Evolutionary conservation across 2,797 vertebrate genomes (phyloP), one percentile per base, ranked within the genome.

Genomic region (Eutrigla gurnardus): DNA sequence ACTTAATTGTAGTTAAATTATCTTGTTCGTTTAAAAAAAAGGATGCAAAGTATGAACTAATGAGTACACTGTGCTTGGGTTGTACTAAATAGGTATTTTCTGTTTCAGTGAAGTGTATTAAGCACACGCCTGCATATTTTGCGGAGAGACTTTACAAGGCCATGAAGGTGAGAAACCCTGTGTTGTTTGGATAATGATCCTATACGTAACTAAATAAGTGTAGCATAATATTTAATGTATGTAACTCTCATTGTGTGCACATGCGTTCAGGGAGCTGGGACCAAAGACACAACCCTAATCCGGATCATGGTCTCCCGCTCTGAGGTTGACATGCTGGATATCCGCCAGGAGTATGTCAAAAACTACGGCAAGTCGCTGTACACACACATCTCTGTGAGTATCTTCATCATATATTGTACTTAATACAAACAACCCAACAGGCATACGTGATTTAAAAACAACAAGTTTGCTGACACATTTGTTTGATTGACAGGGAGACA

Each of bases 221-320:
- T 2, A 61, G 11, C n/a, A 42, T 35, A 11, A 39, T 62, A 43
- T 60, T 46, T 10, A 5, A 42, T 58, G n/a, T 25, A 36, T 49
- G 17, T 37, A 35, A 32, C n/a, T 7, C 5, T 78, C 9, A 10
- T 64, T 60, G 18, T 60, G 32, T 63, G 13, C 76, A 3, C 17
- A 3, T 50, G 8, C 81, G 14, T 53, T 58, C 82, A 99, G 98
- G 98, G 98, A 68, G 91, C 94, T 0, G 98, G 98, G 47, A 99
- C 98, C 0, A 99, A 99, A 86, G 98, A 99, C 89, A 95, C 65
- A 81, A 97, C 97, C 18, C 92, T 99, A 71, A 96, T 98, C 79
- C 96, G 98, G 46, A 96, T 99, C 92, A 96, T 99, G 98, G 97
- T 99, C 6, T 95, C 96, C 0, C 97, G 98, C 75, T 99, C 98